Evolutionary conservation across 2,113 vertebrate genomes (phyloP).

Genomic region (Lutjanus erythropterus): DNA sequence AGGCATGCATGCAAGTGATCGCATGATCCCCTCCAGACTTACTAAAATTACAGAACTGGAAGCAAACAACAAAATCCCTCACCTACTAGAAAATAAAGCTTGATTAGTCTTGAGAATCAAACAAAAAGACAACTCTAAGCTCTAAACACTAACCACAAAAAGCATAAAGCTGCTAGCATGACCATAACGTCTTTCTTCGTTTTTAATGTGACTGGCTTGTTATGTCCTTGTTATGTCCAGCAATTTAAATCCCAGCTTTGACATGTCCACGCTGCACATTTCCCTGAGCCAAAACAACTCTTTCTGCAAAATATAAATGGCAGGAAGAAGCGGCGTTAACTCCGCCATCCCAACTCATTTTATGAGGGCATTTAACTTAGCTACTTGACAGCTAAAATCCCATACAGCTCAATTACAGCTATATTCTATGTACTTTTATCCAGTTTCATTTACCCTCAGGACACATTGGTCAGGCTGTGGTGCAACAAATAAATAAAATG

Average conservation of each 20-base stretch:
- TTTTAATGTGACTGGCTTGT: neutral
- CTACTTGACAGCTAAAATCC: constrained; percentile 32
- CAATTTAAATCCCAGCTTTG: neutral
- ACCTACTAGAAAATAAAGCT: too few relatives aligned
- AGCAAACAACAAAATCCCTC: too few relatives aligned
- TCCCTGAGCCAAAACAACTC: neutral
- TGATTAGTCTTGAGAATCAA: too few relatives aligned
- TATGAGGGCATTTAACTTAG: constrained; percentile 9
- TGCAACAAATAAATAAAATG: constrained; percentile 36
- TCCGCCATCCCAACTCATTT: constrained; percentile 23
- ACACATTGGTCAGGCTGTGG: constrained; percentile 15
- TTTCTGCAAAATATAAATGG: constrained; percentile 7
- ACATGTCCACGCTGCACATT: neutral
- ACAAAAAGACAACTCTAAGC: too few relatives aligned
- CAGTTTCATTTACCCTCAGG: constrained; percentile 9
- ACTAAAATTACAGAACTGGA: too few relatives aligned
- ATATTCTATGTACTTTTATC: constrained; percentile 25
- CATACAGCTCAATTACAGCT: constrained; percentile 23
- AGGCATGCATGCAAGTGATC: too few relatives aligned
- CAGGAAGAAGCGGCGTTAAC: constrained; percentile 9
- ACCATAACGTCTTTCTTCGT: too few relatives aligned
- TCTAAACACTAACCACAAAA: too few relatives aligned
- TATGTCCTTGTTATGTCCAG: neutral
- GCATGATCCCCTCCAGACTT: too few relatives aligned
- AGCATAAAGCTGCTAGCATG: too few relatives aligned